These are phyloP conservation scores for Leptonema lineaticorne DNA, from an alignment of 1,140 invertebrate genomes.

Conservation along the genomic window DNA sequence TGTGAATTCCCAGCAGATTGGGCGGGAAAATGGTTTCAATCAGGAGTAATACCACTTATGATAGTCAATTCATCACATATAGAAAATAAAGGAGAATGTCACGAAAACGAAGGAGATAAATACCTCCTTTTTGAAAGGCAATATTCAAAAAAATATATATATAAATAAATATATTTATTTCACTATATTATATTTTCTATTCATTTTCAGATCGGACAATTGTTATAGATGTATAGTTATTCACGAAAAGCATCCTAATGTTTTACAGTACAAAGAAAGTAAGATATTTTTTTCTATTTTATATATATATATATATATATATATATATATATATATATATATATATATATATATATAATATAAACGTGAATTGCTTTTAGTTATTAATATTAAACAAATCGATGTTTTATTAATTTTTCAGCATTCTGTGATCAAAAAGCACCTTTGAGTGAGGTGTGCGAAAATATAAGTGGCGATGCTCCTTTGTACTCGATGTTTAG, in stretches of 20 bases:
- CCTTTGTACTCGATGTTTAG: slow-evolving; percentile 74
- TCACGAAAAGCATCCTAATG: slow-evolving; percentile 88
- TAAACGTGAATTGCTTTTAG: neutral
- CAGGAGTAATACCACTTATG: slow-evolving; percentile 64
- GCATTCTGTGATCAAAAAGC: slow-evolving; percentile 61
- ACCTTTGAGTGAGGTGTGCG: slow-evolving; percentile 62
- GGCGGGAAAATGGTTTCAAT: slow-evolving; percentile 78
- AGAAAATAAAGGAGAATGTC: slow-evolving; percentile 73
- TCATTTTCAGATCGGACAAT: slow-evolving; percentile 52
- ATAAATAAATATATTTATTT: too few species aligned
- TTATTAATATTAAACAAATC: slow-evolving; percentile 31
- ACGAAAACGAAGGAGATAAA: slow-evolving; percentile 69
- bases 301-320: slow-evolving; percentile 20
- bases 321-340: slow-evolving; percentile 1
- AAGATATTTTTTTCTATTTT: slow-evolving; percentile 52
- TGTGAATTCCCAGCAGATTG: slow-evolving; percentile 73
- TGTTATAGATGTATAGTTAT: slow-evolving; percentile 90
- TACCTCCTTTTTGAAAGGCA: slow-evolving; percentile 73
- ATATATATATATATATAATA: neutral
- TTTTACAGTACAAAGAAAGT: slow-evolving; percentile 96
- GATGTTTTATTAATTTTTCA: slow-evolving; percentile 48
- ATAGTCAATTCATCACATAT: slow-evolving; percentile 70
- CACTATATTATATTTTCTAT: slow-evolving; percentile 38
- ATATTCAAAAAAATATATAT: too few species aligned
- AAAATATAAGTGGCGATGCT: slow-evolving; percentile 69